phyloP scores from a whole-genome alignment of 1,140 invertebrate species.

The Diorhabda elongata region DNA sequence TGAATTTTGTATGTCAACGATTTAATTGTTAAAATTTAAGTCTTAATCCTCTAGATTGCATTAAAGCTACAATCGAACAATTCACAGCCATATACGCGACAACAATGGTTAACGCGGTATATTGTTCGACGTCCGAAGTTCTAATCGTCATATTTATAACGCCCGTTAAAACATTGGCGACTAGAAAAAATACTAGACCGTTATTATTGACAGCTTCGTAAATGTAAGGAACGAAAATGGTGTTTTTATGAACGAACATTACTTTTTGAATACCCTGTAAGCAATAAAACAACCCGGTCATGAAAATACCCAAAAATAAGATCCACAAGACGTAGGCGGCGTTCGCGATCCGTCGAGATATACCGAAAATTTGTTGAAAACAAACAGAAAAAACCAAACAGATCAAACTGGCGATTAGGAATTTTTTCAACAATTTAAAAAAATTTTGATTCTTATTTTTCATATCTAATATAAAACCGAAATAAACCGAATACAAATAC shows the following conservation, averaged over 20 bases:
- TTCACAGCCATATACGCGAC: slow-evolving; percentile 27
- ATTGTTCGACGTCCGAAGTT: slow-evolving; percentile 54
- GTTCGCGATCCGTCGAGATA: slow-evolving; percentile 74
- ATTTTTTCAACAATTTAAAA: slow-evolving; percentile 32
- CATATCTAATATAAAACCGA: slow-evolving; percentile 57
- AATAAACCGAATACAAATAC: slow-evolving; percentile 69
- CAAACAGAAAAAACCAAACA: slow-evolving; percentile 51
- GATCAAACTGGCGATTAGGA: slow-evolving; percentile 47
- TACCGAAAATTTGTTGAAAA: slow-evolving; percentile 49
- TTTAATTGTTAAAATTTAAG: slow-evolving; percentile 9
- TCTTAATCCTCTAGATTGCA: slow-evolving; percentile 23
- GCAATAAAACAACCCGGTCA: slow-evolving; percentile 54
- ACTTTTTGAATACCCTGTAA: slow-evolving; percentile 52
- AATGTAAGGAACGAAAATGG: slow-evolving; percentile 51
- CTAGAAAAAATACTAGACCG: slow-evolving; percentile 72
- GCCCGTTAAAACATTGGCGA: slow-evolving; percentile 76
- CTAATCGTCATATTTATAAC: slow-evolving; percentile 66
- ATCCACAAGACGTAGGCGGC: slow-evolving; percentile 72
- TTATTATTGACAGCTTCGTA: slow-evolving; percentile 68
- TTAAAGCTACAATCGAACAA: slow-evolving; percentile 21
- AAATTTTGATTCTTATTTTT: slow-evolving; percentile 26
- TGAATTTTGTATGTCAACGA: too few relatives aligned
- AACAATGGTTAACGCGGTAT: slow-evolving; percentile 46
- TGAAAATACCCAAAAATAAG: slow-evolving; percentile 55
- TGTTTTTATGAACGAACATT: slow-evolving; percentile 33